Evolutionary conservation across 2,797 vertebrate genomes (phyloP), one percentile per base, ranked within the genome.

Genomic region (Chiroxiphia lanceolata): DNA sequence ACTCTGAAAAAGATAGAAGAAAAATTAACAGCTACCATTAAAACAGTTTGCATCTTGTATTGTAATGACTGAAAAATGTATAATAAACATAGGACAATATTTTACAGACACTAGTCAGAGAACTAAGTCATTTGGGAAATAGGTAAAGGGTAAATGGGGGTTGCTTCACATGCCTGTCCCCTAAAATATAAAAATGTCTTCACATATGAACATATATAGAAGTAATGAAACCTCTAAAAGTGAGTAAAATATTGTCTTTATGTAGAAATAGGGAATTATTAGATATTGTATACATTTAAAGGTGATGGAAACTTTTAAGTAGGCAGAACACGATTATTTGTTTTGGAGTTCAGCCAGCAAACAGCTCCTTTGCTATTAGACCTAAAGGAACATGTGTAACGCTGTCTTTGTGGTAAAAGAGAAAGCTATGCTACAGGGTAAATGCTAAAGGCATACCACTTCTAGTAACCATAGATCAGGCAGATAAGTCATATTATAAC

Each of bases 131-230:
- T n/a, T 84, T 57, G 4, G 36, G 27, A 83, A 77, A 60, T 4
- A 77, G 3, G 3, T 65, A 25, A 80, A 74, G 7, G 10, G 53
- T 47, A 60, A 61, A 17, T 5, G 3, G 83, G 4, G 3, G 15
- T 53, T 85, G 10, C 11, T 71, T 70, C n/a, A 36, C 0, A 1
- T 13, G 2, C 38, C 4, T 40, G 13, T 5, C 44, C 5, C 54
- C 77, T 80, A 59, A 71, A 83, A 67, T 25, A 25, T 9, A 47
- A 61, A 47, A 64, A n/a, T 51, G 4, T 34, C 3, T 29, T 8
- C 64, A 10, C 17, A 19, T 25, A 17, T 26, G 15, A 74, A 45
- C 6, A 59, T 2, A 38, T 16, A n/a, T 1, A 26, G 21, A 72
- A n/a, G 4, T 69, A 76, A 64, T 22, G 2, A 27, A 67, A 11